phyloP scores from a whole-genome alignment of 2,113 vertebrate species.

The Fulmarus glacialis region DNA sequence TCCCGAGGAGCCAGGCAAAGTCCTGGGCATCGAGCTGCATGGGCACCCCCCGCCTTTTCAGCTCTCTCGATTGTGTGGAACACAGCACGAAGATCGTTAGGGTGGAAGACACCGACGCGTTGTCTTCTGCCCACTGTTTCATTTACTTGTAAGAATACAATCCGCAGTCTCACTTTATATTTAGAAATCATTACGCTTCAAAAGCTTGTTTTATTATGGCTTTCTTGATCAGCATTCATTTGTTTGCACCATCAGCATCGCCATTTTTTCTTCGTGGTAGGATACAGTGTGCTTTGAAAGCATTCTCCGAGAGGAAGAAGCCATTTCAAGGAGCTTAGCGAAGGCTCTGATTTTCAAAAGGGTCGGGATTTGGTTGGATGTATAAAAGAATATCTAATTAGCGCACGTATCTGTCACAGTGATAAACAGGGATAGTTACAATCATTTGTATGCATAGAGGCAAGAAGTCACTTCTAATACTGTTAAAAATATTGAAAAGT shows the following conservation, averaged over 20 bases:
- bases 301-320: neutral
- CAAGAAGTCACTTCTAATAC: constrained; percentile 20
- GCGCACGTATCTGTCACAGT: neutral
- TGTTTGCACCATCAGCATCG: neutral
- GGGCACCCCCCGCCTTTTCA: neutral
- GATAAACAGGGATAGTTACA: neutral
- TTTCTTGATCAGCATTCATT: neutral
- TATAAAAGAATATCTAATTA: neutral
- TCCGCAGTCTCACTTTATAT: neutral
- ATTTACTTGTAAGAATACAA: neutral
- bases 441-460: neutral
- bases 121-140: neutral
- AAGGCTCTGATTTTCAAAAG: neutral
- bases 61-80: neutral
- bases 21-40: neutral
- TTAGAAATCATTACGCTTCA: neutral
- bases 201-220: neutral
- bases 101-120: neutral
- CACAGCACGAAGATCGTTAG: neutral
- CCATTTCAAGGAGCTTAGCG: neutral
- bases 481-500: neutral
- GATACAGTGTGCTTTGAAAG: neutral
- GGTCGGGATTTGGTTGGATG: neutral
- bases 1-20: neutral
- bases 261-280: neutral